These are phyloP conservation scores for Melanerpes formicivorus DNA, from an alignment of 2,113 vertebrate species.

Conservation along the genomic window DNA sequence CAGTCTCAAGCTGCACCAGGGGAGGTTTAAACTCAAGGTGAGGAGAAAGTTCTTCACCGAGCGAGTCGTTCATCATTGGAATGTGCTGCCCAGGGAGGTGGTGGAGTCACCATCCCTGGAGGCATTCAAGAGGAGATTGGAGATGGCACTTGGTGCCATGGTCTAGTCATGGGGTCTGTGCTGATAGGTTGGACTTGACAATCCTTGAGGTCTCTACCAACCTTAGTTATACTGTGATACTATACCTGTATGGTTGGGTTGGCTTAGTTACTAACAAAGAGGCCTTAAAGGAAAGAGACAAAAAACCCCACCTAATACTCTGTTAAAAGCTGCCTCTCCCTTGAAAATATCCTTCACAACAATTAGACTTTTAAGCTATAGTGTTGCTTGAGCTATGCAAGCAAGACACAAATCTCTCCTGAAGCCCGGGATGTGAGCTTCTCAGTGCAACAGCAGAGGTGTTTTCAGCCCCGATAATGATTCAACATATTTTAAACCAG, in stretches of 20 bases:
- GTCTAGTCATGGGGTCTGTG: too few relatives aligned
- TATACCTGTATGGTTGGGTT: background rate
- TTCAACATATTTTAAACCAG: constrained; percentile 8
- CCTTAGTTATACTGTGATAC: too few relatives aligned
- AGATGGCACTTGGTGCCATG: too few relatives aligned
- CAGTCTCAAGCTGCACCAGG: too few relatives aligned
- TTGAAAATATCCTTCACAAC: background rate
- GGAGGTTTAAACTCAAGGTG: too few relatives aligned
- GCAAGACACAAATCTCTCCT: background rate
- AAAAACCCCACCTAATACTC: background rate
- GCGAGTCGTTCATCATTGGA: too few relatives aligned
- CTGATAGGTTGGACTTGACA: too few relatives aligned
- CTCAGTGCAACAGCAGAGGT: background rate
- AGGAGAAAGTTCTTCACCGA: too few relatives aligned
- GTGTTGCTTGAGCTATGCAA: background rate
- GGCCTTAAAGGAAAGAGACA: background rate
- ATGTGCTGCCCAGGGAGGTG: too few relatives aligned
- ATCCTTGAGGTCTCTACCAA: too few relatives aligned
- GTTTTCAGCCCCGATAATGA: background rate
- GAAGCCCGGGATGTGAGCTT: background rate
- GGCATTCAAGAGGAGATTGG: too few relatives aligned
- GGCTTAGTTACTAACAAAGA: background rate
- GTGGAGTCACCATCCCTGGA: too few relatives aligned
- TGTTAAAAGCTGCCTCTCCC: background rate
- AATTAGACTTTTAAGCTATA: background rate